Base-by-base conservation (phyloP, 2,797 vertebrate genomes). In the Lithobates pipiens region DNA sequence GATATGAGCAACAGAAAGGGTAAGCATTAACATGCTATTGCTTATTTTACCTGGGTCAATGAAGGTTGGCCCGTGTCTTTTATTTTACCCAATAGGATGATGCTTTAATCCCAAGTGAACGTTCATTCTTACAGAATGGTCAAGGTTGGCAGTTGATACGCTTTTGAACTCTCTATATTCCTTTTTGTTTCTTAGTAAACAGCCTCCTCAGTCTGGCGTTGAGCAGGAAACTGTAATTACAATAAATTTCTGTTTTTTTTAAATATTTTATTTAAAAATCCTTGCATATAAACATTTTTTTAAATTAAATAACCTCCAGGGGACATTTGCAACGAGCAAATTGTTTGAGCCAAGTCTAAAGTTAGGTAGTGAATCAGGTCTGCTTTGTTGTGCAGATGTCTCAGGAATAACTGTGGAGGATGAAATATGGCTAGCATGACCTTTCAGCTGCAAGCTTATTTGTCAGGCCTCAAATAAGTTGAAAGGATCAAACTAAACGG, bases 381-480 rank as follows among this genome's bases (percentile, higher is more conserved):
- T 92, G 94, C 96, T 96, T 97, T 96, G 95, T 96, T 97, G 95
- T 96, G 95, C 94, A 95, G 94, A 97, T 96, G 95, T 96, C 96
- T 96, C 94, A 93, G 92, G 94, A 95, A 95, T 94, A 95, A 95
- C 95, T 95, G 93, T 90, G 91, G 95, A 96, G 95, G 95, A 96
- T 96, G 95, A 97, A 97, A 96, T 97, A 96, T 96, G 95, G 95
- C 96, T 96, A 93, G 88, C 92, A 92, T 97, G 97, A 98, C 97
- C 97, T 98, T 98, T 97, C 93, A 93, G 95, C 96, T 96, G 95
- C 96, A 96, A 96, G 95, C 95, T 95, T 97, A 97, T 98, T 97
- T 97, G 96, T 97, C 96, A 94, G 95, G 95, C 97, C 97, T 97
- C 95, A 96, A 96, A 96, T 96, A 96, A 97, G 96, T 97, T 95